Conservation (phyloP, 2,113 vertebrate species). For the Eulemur rufifrons region DNA sequence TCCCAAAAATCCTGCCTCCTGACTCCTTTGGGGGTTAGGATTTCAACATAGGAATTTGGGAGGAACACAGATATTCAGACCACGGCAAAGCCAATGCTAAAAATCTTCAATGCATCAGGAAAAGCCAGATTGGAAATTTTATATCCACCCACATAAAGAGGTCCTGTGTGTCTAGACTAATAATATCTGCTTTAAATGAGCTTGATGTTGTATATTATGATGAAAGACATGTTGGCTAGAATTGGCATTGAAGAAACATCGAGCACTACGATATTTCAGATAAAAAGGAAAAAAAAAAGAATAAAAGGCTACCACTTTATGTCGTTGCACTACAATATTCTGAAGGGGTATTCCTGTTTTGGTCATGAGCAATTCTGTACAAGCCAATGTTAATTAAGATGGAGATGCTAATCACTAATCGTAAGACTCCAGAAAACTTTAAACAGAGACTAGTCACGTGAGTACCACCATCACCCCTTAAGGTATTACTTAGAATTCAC, state of each 20-base stretch:
- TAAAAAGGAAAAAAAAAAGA: too few relatives aligned
- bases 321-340: background rate
- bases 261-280: background rate
- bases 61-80: too few relatives aligned
- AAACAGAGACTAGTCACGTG: background rate
- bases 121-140: background rate
- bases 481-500: background rate
- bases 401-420: background rate
- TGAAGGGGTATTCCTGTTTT: background rate
- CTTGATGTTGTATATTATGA: background rate
- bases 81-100: too few relatives aligned
- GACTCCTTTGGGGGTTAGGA: too few relatives aligned
- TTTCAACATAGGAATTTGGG: too few relatives aligned
- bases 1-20: too few relatives aligned
- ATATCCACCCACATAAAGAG: background rate
- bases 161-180: fast-evolving
- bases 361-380: background rate
- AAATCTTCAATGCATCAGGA: background rate
- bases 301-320: too few relatives aligned
- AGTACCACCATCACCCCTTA: background rate
- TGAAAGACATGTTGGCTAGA: background rate
- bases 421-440: background rate
- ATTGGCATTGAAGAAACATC: background rate
- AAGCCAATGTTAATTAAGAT: background rate
- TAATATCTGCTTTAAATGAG: fast-evolving